Percentiles rank a stretch among this genome's conserved stretches.
Evolutionary conservation across 2,113 vertebrate species (phyloP).

Genomic region (Tamias sibiricus): DNA sequence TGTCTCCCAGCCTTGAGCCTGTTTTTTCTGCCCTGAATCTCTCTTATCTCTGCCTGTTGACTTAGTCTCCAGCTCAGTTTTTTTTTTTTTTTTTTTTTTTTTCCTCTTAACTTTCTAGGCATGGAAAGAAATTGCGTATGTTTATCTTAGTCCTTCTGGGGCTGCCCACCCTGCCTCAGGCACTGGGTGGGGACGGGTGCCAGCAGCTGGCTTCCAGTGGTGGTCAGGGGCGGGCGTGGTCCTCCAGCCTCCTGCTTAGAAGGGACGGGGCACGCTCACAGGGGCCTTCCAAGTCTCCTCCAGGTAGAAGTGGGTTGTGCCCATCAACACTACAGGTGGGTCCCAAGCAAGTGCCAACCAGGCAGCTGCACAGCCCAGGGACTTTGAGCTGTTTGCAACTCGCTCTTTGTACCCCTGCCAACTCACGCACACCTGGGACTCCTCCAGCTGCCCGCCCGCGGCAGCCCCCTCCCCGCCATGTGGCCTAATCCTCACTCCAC

Average conservation of each 20-base stretch:
- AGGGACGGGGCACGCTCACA: background rate
- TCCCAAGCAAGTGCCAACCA: conserved; percentile 40
- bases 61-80: background rate
- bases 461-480: conserved; percentile 11
- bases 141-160: background rate
- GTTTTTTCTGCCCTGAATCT: background rate
- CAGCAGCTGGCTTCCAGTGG: background rate
- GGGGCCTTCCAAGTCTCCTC: background rate
- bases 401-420: conserved; percentile 77
- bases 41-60: conserved; percentile 3
- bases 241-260: background rate
- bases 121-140: background rate
- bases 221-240: background rate
- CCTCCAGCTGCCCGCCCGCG: conserved; percentile 71
- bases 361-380: conserved; percentile 81
- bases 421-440: conserved; percentile 77
- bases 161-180: background rate
- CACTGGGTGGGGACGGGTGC: too few relatives aligned
- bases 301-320: background rate
- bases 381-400: conserved; percentile 69
- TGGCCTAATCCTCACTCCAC: conserved; percentile 62
- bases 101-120: background rate
- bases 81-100: background rate
- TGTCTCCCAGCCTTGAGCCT: conserved; percentile 46
- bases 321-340: conserved; percentile 72